Evolutionary conservation across 2,113 vertebrate species (phyloP).

Genomic region (Fukomys damarensis): DNA sequence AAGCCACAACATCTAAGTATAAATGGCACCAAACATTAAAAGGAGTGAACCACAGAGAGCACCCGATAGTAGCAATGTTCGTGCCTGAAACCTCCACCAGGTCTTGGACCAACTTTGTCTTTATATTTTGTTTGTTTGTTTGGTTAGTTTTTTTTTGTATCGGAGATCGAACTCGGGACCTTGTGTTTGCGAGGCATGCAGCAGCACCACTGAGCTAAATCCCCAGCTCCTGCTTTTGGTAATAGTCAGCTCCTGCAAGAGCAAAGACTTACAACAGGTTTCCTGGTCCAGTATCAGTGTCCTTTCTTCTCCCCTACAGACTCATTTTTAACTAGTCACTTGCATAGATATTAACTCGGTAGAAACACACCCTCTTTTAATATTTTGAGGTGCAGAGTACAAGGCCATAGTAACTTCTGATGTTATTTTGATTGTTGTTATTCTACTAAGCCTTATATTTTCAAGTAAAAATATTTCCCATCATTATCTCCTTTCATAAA

Average conservation of each 20-base stretch:
- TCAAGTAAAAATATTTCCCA: not conserved
- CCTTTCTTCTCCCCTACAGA: no score
- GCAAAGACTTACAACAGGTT: not conserved
- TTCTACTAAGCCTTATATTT: not conserved
- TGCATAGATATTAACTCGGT: not conserved
- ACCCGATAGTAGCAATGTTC: not conserved
- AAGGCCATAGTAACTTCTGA: not conserved
- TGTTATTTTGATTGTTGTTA: not conserved
- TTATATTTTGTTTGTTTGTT: no score
- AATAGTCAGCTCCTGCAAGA: not conserved
- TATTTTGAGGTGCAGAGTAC: not conserved
- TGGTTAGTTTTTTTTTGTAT: no score
- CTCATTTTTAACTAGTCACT: not conserved
- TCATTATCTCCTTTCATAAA: not conserved
- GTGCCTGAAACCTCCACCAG: not conserved
- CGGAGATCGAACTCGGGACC: no score
- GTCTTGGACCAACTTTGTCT: not conserved
- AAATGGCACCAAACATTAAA: not conserved
- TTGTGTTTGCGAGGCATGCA: no score
- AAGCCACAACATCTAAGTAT: not conserved
- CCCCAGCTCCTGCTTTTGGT: no score
- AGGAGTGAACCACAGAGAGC: not conserved
- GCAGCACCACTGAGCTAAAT: no score
- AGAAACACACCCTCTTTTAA: not conserved
- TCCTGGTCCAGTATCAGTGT: not conserved